Evolutionary conservation across 2,113 vertebrate species (phyloP), one percentile per base, ranked within the genome.

Genomic region (Malurus alboscapulatus): DNA sequence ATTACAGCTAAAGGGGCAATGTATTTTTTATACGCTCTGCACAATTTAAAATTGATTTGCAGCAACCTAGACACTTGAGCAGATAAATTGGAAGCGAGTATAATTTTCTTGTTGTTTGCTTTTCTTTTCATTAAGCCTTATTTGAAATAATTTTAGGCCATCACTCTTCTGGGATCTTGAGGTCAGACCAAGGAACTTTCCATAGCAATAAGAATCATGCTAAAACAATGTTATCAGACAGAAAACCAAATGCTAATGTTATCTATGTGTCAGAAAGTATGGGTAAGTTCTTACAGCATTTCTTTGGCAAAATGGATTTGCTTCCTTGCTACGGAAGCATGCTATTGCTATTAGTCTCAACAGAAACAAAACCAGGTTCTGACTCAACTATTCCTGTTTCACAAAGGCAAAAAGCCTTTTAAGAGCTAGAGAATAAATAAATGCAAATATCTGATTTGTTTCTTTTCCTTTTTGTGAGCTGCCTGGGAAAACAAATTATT

Each of bases 191-290:
- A 73, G 72, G 72, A 73, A 44, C 25, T 20, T 87, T 76, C 65
- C 62, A 87, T 83, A 93, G 44, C 17, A 89, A 47, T 62, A 92
- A 32, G 48, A 93, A 82, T 84, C 44, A 45, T 87, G 47, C 22
- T 87, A 54, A 89, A 92, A 79, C 54, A 89, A 92, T 45, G 47
- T 19, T 88, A 72, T 96, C 34, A 36, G 81, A 53, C 45, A 93
- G 38, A 42, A 91, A 83, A 87, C 44, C 71, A 79, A 90, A 71
- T 36, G 32, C 9, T 87, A 93, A 84, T n/a, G 32, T 87, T 92
- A 96, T 87, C 89, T 92, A 16, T 34, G 29, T 54, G 48, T 91
- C 87, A 89, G 58, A 84, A 54, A 85, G 25, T 18, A 76, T 16
- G 57, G 50, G 30, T 61, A 92, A 65, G 22, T 91, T 96, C 51